Conservation (phyloP, 2,797 vertebrate genomes). For the Margarornis squamiger region DNA sequence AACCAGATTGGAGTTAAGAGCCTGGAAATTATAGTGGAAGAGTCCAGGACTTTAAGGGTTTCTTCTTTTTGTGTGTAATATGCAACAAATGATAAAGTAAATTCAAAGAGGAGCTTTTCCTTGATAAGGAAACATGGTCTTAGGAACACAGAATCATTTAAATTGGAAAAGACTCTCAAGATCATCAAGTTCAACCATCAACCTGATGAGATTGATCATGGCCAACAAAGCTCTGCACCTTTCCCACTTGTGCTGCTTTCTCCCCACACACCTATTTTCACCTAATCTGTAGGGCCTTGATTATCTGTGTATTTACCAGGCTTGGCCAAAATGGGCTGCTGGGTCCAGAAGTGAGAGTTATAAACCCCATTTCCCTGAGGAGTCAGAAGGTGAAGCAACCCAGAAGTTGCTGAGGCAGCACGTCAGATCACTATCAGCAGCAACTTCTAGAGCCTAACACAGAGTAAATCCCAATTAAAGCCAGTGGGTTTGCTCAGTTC, state of each 20-base stretch:
- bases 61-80: rapidly evolving
- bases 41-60: background rate
- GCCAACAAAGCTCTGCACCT: background rate
- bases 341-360: background rate
- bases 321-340: rapidly evolving
- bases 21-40: background rate
- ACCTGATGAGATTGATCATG: rapidly evolving
- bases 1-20: background rate
- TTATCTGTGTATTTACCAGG: background rate
- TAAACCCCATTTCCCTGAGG: rapidly evolving
- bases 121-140: rapidly evolving
- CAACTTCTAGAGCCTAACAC: background rate
- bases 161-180: background rate
- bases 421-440: background rate
- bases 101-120: background rate
- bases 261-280: background rate
- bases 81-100: background rate
- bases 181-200: background rate
- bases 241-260: background rate
- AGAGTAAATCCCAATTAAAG: background rate
- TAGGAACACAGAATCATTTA: background rate
- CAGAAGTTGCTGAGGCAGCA: background rate
- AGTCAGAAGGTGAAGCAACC: background rate
- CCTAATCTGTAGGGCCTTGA: background rate
- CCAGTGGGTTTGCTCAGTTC: background rate